Conservation (phyloP, 2,113 vertebrate species). For the Mus spicilegus region DNA sequence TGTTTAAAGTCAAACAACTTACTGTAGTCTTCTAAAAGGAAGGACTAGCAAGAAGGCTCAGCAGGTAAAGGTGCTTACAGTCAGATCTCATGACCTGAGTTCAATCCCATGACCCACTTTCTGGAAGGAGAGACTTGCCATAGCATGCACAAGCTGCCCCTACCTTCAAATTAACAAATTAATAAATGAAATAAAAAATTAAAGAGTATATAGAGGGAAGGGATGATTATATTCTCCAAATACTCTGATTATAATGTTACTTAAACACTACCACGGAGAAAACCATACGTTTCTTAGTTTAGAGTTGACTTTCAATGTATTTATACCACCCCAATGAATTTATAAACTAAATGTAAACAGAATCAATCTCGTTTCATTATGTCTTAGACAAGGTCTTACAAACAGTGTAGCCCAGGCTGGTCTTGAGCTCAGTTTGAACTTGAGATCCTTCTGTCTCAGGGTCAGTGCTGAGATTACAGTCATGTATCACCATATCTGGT, state of each 20-base stretch:
- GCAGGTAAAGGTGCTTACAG: not conserved
- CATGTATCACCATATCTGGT: not conserved
- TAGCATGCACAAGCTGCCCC: not conserved
- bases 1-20: not conserved
- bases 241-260: not conserved
- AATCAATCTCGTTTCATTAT: not conserved
- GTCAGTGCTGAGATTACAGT: not conserved
- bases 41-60: not conserved
- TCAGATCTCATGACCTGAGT: not conserved
- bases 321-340: not conserved
- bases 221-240: slow-evolving; percentile 7
- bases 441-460: not conserved
- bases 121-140: not conserved
- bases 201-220: slow-evolving; percentile 11
- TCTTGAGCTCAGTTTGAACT: not conserved
- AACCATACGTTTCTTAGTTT: not conserved
- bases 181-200: not conserved
- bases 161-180: not conserved
- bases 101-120: not conserved
- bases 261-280: not conserved
- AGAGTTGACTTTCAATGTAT: not conserved
- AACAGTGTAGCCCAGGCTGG: not conserved
- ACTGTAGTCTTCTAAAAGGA: not conserved
- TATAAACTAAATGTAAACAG: slow-evolving; percentile 32
- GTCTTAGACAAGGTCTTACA: not conserved